phyloP scores from a whole-genome alignment of 2,797 vertebrate species.

The Peromyscus eremicus region DNA sequence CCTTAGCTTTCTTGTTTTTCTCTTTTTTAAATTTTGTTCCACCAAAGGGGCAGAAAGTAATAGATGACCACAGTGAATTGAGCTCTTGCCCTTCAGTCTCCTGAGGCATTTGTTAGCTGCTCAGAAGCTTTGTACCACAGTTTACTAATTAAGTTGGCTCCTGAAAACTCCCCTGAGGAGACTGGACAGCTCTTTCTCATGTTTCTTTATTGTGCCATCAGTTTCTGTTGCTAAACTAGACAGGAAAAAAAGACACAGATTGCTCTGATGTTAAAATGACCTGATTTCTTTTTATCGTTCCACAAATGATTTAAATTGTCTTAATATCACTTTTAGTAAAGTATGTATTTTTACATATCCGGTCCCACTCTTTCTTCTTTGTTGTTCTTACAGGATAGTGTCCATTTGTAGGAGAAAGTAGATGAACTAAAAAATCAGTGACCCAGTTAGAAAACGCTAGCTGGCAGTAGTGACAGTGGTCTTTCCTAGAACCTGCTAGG shows the following conservation, averaged over 20 bases:
- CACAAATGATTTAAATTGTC: conserved; percentile 26
- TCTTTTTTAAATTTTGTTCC: conserved; percentile 71
- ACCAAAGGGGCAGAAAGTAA: conserved; percentile 60
- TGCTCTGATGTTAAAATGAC: background rate
- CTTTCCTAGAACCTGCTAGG: conserved; percentile 18
- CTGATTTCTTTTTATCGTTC: conserved; percentile 53
- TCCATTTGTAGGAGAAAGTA: conserved; percentile 52
- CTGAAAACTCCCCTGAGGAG: conserved; percentile 41
- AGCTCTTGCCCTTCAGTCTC: conserved; percentile 68
- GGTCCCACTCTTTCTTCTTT: conserved; percentile 1
- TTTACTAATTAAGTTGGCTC: conserved; percentile 55
- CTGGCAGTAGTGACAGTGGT: background rate
- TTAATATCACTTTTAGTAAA: conserved; percentile 57
- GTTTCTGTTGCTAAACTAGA: background rate
- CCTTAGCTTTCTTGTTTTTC: conserved; percentile 78
- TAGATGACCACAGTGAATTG: conserved; percentile 64
- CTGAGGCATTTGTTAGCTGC: conserved; percentile 58
- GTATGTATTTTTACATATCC: conserved; percentile 45
- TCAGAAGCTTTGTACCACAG: conserved; percentile 64
- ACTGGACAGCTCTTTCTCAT: conserved; percentile 5
- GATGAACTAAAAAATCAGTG: background rate
- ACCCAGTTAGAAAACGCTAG: conserved; percentile 44
- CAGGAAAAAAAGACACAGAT: background rate
- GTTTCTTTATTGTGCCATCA: conserved; percentile 60
- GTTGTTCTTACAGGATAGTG: conserved; percentile 2